A percentile compares a stretch with the other conserved stretches of the same genome.
These are phyloP conservation scores for Taenaris catops DNA, from an alignment of 2,888 invertebrate genomes.

Conservation along the genomic window DNA sequence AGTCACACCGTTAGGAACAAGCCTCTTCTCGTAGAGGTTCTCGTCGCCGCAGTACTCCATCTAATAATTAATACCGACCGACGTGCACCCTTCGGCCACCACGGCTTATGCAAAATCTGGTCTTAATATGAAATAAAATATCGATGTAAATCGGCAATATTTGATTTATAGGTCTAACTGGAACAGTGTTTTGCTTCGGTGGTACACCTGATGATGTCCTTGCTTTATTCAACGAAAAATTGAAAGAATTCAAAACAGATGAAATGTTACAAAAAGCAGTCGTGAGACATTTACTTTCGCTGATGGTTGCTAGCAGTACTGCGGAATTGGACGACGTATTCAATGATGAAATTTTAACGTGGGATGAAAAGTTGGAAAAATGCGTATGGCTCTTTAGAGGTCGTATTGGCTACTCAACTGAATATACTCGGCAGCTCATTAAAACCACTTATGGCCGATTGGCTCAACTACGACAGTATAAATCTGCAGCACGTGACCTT, in stretches of 20 bases:
- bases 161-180: constrained; percentile 38
- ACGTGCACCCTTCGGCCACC: no score
- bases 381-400: constrained; percentile 38
- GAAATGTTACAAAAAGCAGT: constrained; percentile 40
- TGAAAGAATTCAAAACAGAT: constrained; percentile 31
- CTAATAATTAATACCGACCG: no score
- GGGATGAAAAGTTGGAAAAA: constrained; percentile 35
- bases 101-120: no score
- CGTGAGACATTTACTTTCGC: constrained; percentile 38
- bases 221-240: constrained; percentile 30
- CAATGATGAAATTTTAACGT: constrained; percentile 26
- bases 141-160: no score
- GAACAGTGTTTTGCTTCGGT: constrained; percentile 50
- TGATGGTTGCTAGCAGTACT: constrained; percentile 31
- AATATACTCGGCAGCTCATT: constrained; percentile 41
- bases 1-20: no score
- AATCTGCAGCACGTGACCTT: constrained; percentile 24
- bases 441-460: constrained; percentile 36
- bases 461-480: constrained; percentile 25
- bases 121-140: no score
- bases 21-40: no score
- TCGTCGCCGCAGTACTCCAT: no score
- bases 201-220: constrained; percentile 37
- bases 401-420: constrained; percentile 40
- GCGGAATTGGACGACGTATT: constrained; percentile 23